Base-by-base conservation (phyloP, 2,888 invertebrate genomes). In the Gryllus longicercus region DNA sequence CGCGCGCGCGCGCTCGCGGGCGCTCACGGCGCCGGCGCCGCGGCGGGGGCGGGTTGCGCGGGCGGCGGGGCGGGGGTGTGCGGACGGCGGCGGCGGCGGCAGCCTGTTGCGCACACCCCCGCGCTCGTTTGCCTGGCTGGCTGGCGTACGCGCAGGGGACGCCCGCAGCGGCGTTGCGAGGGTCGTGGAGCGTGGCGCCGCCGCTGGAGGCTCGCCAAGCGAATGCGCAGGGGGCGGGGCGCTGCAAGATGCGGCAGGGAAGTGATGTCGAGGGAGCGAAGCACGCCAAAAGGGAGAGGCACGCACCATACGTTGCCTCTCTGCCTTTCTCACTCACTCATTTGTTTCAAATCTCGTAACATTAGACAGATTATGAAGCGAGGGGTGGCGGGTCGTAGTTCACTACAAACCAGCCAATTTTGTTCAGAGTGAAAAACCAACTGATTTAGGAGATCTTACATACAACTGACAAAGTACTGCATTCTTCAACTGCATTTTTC, bases 51-150 rank as follows among this genome's bases (percentile, higher is more conserved):
- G 74, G 77, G 75, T 18, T 74, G 75, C 38, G 75, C n/a, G 25
- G 50, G 51, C n/a, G 76, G 79, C n/a, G 75, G 75, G 77, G 74
- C 50, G 50, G 49, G 51, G 50, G 51, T 49, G 76, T 51, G 51
- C 51, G 25, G 25, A 51, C 80, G 79, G 50, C 75, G 25, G 78
- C 74, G 82, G 74, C 79, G 74, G 80, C 50, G 75, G 76, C 18
- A 50, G 51, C 21, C 51, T 75, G 49, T 16, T 77, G 50, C 80
- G 80, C 82, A 50, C 77, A 78, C n/a, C 81, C 80, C 81, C 79
- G 63, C 78, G 75, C 81, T 80, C 50, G 78, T 79, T 78, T 78
- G 79, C 14, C 78, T 74, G 50, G 78, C n/a, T n/a, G n/a, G n/a
- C 77, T 0, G 79, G 76, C 81, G 79, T 75, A n/a, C 49, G 74